Evolutionary conservation across 2,888 invertebrate species (phyloP), one percentile per base, ranked within the genome.

Genomic region (Conops quadrifasciatus): DNA sequence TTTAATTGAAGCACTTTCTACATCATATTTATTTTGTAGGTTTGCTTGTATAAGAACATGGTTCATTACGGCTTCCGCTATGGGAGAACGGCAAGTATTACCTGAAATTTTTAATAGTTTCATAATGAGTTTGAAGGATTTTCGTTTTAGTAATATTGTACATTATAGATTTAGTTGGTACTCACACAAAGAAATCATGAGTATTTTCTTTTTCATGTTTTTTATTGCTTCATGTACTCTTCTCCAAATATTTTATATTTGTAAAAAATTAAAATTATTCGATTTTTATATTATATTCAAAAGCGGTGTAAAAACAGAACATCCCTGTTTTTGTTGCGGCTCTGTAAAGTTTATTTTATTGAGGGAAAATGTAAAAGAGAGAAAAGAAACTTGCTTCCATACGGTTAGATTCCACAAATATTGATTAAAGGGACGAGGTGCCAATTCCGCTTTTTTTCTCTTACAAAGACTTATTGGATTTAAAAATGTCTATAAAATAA

Each of bases 31-130:
- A 72, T 90, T 87, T 11, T 85, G 83, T 15, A 91, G 78, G 11
- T 89, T 89, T 75, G 88, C 85, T 80, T 93, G 89, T 76, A 89
- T 88, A 0, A 95, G 88, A 24, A 91, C 86, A 81, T 94, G 89
- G 67, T 88, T 87, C 83, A 97, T 95, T 11, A 97, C 94, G 1
- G 94, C 96, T 86, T 97, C 97, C 7, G 97, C 97, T 78, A 96
- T 96, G 2, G 97, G 96, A 15, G 97, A 97, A 9, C 97, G 90
- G 84, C 97, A 97, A 77, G 96, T 96, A 81, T 97, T 97, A 13
- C 96, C 97, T 93, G 77, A 26, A 83, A 80, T 60, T 65, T 66
- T 73, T 36, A 36, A 36, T 9, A 9, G 36, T 71, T 67, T 73
- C 64, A 68, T 49, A 58, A 26, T 28, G 7, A 3, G 49, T 26